Evolutionary conservation across 30 jellyfish, hydroid and myxozoan genomes (phyloP).

Genomic region (Aurelia sp.): DNA sequence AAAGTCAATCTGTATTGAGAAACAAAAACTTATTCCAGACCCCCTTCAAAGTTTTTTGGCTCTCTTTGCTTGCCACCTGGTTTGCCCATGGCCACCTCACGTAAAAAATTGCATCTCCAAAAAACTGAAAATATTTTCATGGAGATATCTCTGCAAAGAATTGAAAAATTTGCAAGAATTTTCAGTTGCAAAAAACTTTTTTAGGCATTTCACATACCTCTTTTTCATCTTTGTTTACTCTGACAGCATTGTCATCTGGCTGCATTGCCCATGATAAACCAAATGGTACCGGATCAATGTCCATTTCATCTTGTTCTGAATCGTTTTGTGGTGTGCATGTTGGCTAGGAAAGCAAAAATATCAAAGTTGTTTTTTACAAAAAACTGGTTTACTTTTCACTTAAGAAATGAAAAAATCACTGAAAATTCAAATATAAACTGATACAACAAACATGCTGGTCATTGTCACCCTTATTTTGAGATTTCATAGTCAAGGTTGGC

Average conservation of each 20-base stretch:
- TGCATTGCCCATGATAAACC: conserved; percentile 60
- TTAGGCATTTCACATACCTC: conserved; percentile 10
- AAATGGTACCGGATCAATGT: conserved; percentile 31
- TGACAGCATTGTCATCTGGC: conserved; percentile 59
- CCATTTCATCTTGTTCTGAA: conserved; percentile 28
- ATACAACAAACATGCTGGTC: background rate
- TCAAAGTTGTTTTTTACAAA: background rate
- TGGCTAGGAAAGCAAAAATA: conserved; percentile 21
- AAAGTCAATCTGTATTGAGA: too few species aligned
- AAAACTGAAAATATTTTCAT: too few species aligned
- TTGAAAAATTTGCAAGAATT: too few species aligned
- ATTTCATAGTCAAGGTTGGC: background rate
- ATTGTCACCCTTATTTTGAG: background rate
- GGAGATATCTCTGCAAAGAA: too few species aligned
- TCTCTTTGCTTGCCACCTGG: too few species aligned
- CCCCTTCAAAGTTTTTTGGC: too few species aligned
- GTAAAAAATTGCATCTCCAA: too few species aligned
- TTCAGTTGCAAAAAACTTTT: too few species aligned
- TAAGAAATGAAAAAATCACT: background rate
- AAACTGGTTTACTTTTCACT: too few species aligned
- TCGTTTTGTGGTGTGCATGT: conserved; percentile 49
- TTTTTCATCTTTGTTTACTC: conserved; percentile 49
- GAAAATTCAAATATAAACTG: background rate
- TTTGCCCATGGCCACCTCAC: too few species aligned
- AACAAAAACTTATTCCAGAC: too few species aligned